Percentiles rank a stretch among this genome's conserved stretches.
These are phyloP conservation scores for Zonotrichia albicollis DNA, from an alignment of 2,797 vertebrate species.

Conservation along the genomic window DNA sequence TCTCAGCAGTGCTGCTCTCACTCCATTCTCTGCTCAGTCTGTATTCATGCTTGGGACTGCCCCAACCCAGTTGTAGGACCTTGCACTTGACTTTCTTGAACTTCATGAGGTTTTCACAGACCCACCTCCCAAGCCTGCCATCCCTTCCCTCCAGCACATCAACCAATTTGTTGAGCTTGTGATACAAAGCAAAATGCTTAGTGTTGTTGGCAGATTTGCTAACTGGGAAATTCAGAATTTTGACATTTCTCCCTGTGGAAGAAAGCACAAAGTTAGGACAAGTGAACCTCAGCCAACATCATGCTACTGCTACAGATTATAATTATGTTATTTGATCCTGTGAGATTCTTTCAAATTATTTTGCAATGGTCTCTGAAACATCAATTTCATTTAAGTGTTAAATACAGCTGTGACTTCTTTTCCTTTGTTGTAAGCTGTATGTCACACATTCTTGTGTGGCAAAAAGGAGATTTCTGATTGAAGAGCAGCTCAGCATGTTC, in stretches of 20 bases:
- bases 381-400: not conserved
- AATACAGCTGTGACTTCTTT: constrained; percentile 5
- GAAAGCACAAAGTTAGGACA: not conserved
- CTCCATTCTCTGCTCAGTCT: not conserved
- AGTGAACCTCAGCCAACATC: not conserved
- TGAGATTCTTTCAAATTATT: constrained; percentile 11
- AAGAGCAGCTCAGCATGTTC: constrained; percentile 28
- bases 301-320: not conserved
- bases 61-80: not conserved
- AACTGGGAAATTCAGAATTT: not conserved
- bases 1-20: not conserved
- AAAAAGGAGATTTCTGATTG: constrained; percentile 15
- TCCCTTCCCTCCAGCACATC: not conserved
- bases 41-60: not conserved
- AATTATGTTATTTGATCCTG: not conserved
- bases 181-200: not conserved
- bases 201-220: not conserved
- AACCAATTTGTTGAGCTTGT: not conserved
- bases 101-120: not conserved
- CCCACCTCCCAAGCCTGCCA: not conserved
- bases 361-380: not conserved
- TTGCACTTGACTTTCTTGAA: not conserved
- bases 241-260: not conserved
- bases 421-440: not conserved
- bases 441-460: not conserved